These are phyloP conservation scores for Rhopalosiphum padi DNA, from an alignment of 1,140 invertebrate genomes.

Conservation along the genomic window DNA sequence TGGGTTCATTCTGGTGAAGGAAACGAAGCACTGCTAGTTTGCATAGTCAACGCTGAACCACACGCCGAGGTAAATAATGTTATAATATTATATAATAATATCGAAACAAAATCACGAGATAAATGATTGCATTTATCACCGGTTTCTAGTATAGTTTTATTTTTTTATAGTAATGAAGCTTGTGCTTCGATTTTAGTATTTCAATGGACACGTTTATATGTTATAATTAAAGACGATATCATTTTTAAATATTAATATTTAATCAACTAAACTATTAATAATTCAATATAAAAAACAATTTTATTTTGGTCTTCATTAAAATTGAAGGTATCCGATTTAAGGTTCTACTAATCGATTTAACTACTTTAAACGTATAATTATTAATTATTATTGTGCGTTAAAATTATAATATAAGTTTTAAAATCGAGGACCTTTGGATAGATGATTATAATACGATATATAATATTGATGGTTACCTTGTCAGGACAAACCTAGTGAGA, in stretches of 20 bases:
- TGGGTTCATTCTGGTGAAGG: constrained; percentile 73
- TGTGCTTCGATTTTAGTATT: not conserved
- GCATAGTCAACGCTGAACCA: constrained; percentile 73
- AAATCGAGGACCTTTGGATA: not conserved
- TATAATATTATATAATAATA: not conserved
- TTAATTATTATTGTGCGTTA: not conserved
- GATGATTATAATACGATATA: not conserved
- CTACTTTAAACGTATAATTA: not conserved
- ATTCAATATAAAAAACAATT: not conserved
- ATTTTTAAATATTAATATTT: not conserved
- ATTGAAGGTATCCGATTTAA: not conserved
- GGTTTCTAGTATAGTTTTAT: not conserved
- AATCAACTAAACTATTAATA: not conserved
- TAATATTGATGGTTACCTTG: not conserved
- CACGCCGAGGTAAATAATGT: constrained; percentile 67
- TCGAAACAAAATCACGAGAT: not conserved
- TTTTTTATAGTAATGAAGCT: not conserved
- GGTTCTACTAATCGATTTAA: too few species aligned
- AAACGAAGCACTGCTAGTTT: constrained; percentile 72
- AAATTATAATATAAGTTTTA: not conserved
- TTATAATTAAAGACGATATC: not conserved
- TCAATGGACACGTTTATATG: not conserved
- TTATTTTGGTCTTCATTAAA: not conserved
- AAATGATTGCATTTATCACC: not conserved
- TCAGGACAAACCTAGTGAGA: not conserved